Evolutionary conservation across 2,797 vertebrate species (phyloP).

Genomic region (Garrulus glandarius): DNA sequence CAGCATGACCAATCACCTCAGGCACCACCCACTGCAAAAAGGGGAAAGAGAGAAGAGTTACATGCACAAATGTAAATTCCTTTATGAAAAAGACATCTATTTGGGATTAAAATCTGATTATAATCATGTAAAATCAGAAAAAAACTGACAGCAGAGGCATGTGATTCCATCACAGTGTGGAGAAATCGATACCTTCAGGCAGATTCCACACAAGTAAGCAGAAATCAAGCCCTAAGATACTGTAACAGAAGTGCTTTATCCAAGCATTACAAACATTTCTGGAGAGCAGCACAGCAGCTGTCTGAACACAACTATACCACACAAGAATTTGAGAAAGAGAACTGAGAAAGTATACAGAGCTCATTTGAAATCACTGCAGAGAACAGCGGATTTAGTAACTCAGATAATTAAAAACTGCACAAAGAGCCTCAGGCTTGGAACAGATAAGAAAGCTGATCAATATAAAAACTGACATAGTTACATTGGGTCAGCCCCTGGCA

Average conservation of each 20-base stretch:
- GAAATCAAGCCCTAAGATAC: background rate
- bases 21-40: slow-evolving; percentile 89
- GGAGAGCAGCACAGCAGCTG: background rate
- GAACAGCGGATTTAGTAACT: background rate
- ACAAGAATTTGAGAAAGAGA: background rate
- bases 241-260: background rate
- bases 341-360: background rate
- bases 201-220: background rate
- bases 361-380: background rate
- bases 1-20: slow-evolving; percentile 88
- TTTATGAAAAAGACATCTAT: background rate
- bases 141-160: background rate
- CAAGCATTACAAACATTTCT: background rate
- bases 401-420: background rate
- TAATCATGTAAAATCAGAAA: background rate
- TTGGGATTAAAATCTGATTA: background rate
- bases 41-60: background rate
- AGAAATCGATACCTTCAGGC: background rate
- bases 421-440: background rate
- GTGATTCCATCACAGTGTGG: background rate
- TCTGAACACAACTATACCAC: background rate
- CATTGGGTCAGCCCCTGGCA: background rate
- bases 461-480: background rate
- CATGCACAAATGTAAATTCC: background rate
- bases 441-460: background rate